phyloP scores from a whole-genome alignment of 2,113 vertebrate genomes.

The Rhizomys pruinosus region DNA sequence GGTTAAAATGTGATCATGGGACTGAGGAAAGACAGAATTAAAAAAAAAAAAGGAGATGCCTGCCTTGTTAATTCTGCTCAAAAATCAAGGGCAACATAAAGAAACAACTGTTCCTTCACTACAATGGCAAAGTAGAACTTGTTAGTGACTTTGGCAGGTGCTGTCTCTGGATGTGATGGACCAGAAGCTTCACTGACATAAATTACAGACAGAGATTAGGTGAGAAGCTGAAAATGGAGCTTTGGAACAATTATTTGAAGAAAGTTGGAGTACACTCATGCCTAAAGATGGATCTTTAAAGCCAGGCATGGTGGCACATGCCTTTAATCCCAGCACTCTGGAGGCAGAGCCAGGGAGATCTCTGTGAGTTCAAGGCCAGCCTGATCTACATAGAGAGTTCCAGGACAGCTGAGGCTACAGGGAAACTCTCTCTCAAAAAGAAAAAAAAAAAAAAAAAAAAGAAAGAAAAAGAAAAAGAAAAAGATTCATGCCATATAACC shows the following conservation, averaged over 20 bases:
- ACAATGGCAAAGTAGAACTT: neutral
- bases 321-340: no score
- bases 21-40: neutral
- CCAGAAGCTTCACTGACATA: neutral
- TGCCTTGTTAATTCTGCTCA: neutral
- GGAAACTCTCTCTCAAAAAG: no score
- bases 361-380: no score
- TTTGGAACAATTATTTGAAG: neutral
- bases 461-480: no score
- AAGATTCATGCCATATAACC: neutral
- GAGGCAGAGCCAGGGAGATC: no score
- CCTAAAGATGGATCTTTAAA: neutral
- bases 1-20: neutral
- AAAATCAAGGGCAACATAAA: neutral
- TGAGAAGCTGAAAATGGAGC: neutral
- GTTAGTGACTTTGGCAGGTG: neutral
- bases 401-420: no score
- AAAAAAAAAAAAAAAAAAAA: no score
- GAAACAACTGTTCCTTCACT: neutral
- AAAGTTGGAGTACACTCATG: neutral
- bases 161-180: neutral
- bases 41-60: neutral
- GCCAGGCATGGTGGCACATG: no score
- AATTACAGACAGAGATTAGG: neutral
- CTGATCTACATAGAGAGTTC: no score